These are phyloP conservation scores for Mormyrops boulengeri DNA, from an alignment of 2,797 vertebrate genomes.

Conservation along the genomic window DNA sequence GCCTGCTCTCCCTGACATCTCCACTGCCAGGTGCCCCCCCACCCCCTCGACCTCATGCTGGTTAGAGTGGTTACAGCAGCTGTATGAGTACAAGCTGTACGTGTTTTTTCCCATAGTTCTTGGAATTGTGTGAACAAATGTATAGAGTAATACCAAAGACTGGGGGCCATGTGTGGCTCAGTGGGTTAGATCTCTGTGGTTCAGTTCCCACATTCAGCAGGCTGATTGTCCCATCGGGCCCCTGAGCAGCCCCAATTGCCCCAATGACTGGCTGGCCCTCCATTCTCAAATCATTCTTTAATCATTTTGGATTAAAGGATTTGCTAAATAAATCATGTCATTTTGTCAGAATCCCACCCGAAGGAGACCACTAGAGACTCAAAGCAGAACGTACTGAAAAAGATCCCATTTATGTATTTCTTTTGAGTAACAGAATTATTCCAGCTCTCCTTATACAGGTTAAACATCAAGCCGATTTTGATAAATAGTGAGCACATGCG, in stretches of 20 bases:
- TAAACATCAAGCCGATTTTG: background rate
- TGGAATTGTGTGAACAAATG: background rate
- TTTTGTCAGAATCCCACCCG: background rate
- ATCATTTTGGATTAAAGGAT: background rate
- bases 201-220: background rate
- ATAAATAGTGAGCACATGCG: background rate
- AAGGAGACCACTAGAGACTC: background rate
- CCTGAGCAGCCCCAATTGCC: background rate
- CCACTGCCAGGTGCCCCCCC: conserved; percentile 1
- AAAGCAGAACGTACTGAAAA: background rate
- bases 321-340: background rate
- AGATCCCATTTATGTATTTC: background rate
- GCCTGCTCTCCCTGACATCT: background rate
- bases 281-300: background rate
- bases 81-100: background rate
- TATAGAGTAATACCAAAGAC: background rate
- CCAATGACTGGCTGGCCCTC: background rate
- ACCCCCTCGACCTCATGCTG: background rate
- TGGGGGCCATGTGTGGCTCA: background rate
- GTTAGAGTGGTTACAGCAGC: background rate
- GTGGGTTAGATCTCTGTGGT: background rate
- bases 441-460: background rate
- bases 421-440: background rate
- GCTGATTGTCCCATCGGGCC: background rate
- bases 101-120: background rate